phyloP scores from a whole-genome alignment of 2,797 vertebrate species.

The Triplophysa yarkandensis region DNA sequence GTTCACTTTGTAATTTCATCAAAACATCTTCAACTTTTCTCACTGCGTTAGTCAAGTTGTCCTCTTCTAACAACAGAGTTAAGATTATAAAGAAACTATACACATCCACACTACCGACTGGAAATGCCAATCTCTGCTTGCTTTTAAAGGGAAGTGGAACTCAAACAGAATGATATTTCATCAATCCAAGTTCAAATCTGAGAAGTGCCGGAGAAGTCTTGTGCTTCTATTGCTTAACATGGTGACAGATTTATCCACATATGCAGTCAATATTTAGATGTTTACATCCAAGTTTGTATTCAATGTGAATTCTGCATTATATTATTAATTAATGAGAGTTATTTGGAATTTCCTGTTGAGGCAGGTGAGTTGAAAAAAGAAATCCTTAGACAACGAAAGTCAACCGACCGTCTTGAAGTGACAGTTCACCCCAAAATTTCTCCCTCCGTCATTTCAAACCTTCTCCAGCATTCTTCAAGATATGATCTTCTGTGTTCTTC shows the following conservation, averaged over 20 bases:
- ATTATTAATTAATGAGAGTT: no score
- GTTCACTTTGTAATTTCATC: background rate
- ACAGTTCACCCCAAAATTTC: no score
- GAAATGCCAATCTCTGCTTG: slow-evolving; percentile 10
- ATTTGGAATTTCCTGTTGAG: no score
- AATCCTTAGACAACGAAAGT: background rate
- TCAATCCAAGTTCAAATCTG: slow-evolving; percentile 19
- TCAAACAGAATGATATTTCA: slow-evolving; percentile 22
- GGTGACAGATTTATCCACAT: background rate
- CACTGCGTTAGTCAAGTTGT: background rate
- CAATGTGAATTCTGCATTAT: background rate
- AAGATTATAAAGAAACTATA: background rate
- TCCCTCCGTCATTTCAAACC: no score
- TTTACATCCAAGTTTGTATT: background rate
- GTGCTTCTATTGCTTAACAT: background rate
- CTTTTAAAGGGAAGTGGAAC: slow-evolving; percentile 22
- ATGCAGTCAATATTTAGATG: background rate
- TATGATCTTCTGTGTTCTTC: no score
- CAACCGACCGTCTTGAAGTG: background rate
- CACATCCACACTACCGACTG: background rate
- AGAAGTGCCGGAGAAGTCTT: no score
- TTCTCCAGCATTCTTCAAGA: no score
- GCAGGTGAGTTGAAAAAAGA: no score
- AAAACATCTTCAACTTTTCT: background rate
- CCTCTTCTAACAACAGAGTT: background rate